Base-by-base conservation (phyloP, 2,888 invertebrate species). In the Lycocerus yunnanus region DNA sequence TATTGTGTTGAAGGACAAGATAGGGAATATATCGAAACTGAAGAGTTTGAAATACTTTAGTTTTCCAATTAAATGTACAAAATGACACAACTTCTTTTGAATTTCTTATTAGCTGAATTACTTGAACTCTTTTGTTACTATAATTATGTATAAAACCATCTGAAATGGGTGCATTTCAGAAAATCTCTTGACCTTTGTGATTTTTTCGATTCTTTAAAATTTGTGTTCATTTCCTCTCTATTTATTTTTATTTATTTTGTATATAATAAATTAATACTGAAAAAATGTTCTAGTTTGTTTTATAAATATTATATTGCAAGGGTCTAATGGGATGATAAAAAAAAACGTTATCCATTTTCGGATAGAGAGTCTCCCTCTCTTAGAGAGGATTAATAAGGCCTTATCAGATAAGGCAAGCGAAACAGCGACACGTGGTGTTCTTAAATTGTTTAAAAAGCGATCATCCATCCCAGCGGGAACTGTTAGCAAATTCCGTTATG, bases 1-100 rank as follows among this genome's bases (percentile, higher is more conserved):
- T 86, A 84, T 80, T 81, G 82, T 15, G 78, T 80, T 18, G 84
- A 89, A 82, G 90, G 89, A 81, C 90, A 90, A 85, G 91, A 92
- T 84, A 90, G 77, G 16, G 85, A 85, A 76, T 91, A 92, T 82
- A 88, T 92, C 78, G 93, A 93, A 85, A 92, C 92, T 67, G 93
- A 93, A 86, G 93, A 93, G 85, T 93, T 93, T 89, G 93, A 93
- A 84, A 88, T 93, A 84, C 87, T 93, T 78, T 92, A 89, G 88
- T 77, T 77, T 69, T n/a, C 6, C n/a, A 6, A 43, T 43, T n/a
- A 43, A 43, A n/a, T 43, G 43, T 43, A 43, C 43, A 43, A 43
- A 43, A 43, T 43, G n/a, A 43, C 43, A 43, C 43, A 43, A 43
- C n/a, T n/a, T 43, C 43, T 43, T 27, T 11, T 21, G 4, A 21